A percentile compares a stretch with the other conserved stretches of the same genome.
Evolutionary conservation across 2,888 invertebrate species (phyloP).

Genomic region (Galerucella pusilla): DNA sequence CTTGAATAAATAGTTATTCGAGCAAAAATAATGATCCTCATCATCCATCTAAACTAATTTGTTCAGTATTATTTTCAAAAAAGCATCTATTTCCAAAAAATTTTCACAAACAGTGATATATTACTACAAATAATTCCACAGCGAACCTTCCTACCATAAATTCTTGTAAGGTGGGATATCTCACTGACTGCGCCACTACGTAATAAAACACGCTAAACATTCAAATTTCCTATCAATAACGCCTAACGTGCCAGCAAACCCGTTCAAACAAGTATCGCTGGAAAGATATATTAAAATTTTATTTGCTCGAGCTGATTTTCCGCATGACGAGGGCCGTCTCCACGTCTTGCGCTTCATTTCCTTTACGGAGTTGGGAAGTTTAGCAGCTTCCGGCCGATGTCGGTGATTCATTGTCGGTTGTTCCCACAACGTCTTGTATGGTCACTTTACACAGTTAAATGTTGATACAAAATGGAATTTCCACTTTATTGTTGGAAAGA

Average conservation of each 20-base stretch:
- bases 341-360: constrained; percentile 46
- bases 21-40: too few species aligned
- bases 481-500: too few species aligned
- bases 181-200: constrained; percentile 31
- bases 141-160: constrained; percentile 25
- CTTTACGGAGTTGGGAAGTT: constrained; percentile 41
- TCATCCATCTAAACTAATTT: neutral
- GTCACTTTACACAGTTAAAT: constrained; percentile 31
- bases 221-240: constrained; percentile 46
- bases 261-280: constrained; percentile 39
- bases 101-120: constrained; percentile 3
- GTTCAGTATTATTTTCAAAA: neutral
- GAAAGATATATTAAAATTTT: constrained; percentile 46
- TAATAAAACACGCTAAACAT: constrained; percentile 43
- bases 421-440: constrained; percentile 34
- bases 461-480: neutral
- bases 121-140: neutral
- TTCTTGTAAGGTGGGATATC: constrained; percentile 18
- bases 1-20: too few species aligned
- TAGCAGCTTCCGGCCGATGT: constrained; percentile 39
- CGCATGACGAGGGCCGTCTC: constrained; percentile 43
- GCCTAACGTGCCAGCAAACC: constrained; percentile 24
- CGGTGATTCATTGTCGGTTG: constrained; percentile 43
- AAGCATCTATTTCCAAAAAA: neutral
- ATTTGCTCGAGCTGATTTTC: constrained; percentile 45